Conservation (phyloP, 2,888 invertebrate genomes). For the Nemapogon koenigi region DNA sequence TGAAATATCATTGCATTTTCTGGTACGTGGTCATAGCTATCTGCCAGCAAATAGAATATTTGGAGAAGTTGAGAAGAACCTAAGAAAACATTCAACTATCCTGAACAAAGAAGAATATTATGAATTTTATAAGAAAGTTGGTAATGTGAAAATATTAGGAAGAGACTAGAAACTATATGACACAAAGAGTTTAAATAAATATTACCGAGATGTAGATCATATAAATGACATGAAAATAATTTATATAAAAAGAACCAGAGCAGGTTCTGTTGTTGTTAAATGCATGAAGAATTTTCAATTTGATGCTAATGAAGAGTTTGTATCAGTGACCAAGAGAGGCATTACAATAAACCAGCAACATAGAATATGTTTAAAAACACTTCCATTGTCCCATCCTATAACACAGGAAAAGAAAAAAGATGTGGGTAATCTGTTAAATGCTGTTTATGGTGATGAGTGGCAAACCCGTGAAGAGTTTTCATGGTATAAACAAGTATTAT, state of each 20-base stretch:
- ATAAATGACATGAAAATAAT: constrained; percentile 13
- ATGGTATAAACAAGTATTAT: too few relatives aligned
- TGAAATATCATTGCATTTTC: constrained; percentile 13
- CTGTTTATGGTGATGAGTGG: too few relatives aligned
- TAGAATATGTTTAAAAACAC: too few relatives aligned
- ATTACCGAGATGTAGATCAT: constrained; percentile 12
- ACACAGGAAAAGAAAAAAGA: too few relatives aligned
- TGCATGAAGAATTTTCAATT: too few relatives aligned
- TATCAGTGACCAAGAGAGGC: too few relatives aligned
- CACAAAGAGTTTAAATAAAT: constrained; percentile 10
- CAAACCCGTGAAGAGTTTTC: too few relatives aligned
- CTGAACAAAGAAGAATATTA: constrained; percentile 6
- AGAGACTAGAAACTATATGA: constrained; percentile 9
- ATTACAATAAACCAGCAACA: too few relatives aligned
- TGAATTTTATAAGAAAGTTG: constrained; percentile 8
- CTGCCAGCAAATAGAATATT: constrained; percentile 15
- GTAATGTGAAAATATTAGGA: constrained; percentile 6
- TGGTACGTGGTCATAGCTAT: constrained; percentile 15
- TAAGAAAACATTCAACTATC: constrained; percentile 3
- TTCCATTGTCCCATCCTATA: too few relatives aligned
- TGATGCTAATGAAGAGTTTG: too few relatives aligned
- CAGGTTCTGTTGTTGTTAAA: too few relatives aligned
- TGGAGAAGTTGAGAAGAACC: constrained; percentile 13
- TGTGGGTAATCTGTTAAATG: too few relatives aligned
- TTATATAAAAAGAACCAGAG: constrained; percentile 12